phyloP scores from a whole-genome alignment of 2,888 invertebrate genomes.

The Mythimna ferrago region DNA sequence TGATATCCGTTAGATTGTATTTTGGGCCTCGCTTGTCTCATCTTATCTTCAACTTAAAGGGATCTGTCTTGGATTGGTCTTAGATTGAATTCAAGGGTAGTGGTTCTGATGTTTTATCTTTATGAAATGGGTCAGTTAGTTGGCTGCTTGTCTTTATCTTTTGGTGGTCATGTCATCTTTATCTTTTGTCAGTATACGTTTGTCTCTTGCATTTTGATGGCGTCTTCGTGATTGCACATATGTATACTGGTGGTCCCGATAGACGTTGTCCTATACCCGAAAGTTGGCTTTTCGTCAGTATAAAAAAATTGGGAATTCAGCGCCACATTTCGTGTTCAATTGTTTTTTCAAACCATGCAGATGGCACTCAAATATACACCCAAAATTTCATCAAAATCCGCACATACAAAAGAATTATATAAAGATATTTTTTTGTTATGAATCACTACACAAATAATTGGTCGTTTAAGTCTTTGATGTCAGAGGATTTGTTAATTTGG shows the following conservation, averaged over 20 bases:
- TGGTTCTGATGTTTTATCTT: constrained; percentile 14
- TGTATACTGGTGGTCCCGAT: too few relatives aligned
- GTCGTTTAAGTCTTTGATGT: neutral
- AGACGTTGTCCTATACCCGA: too few relatives aligned
- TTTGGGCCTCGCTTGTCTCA: constrained; percentile 2
- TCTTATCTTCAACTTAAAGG: constrained; percentile 30
- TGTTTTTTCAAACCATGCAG: too few relatives aligned
- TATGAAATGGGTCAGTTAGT: constrained; percentile 18
- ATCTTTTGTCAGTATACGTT: neutral
- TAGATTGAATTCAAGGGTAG: constrained; percentile 9
- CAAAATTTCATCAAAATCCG: too few relatives aligned
- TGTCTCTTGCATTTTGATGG: neutral
- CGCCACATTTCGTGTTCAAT: too few relatives aligned
- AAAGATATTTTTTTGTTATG: too few relatives aligned
- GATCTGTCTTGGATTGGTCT: constrained; percentile 26
- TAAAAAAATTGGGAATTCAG: too few relatives aligned
- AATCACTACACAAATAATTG: too few relatives aligned
- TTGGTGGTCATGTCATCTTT: constrained; percentile 1
- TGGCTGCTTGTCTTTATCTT: constrained; percentile 12
- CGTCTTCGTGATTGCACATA: neutral
- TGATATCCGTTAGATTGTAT: constrained; percentile 18
- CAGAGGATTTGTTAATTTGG: too few relatives aligned
- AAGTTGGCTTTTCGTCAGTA: too few relatives aligned
- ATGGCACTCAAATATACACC: too few relatives aligned
- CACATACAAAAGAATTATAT: too few relatives aligned